These are phyloP conservation scores for Sepioteuthis lessoniana DNA, from an alignment of 2,888 invertebrate species.

Conservation along the genomic window DNA sequence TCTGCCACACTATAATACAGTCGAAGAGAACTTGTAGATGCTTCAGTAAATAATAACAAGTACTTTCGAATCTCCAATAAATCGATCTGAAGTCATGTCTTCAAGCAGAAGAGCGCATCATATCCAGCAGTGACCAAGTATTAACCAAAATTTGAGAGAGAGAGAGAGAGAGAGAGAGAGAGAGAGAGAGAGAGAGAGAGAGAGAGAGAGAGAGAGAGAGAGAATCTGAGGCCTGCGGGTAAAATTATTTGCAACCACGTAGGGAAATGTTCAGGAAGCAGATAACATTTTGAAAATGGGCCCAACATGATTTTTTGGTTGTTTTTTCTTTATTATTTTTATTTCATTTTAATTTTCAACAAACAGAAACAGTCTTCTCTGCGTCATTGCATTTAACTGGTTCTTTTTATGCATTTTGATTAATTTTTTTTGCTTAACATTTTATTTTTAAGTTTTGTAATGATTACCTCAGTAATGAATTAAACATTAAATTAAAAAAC, in stretches of 20 bases:
- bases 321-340: too few species aligned
- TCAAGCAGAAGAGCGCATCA: too few species aligned
- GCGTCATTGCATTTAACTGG: too few species aligned
- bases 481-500: not conserved
- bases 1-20: accelerated
- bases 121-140: too few species aligned
- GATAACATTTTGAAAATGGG: not conserved
- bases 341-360: too few species aligned
- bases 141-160: too few species aligned
- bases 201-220: too few species aligned
- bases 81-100: too few species aligned
- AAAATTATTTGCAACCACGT: not conserved
- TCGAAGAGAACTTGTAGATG: not conserved
- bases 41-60: not conserved
- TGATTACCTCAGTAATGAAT: not conserved
- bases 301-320: not conserved
- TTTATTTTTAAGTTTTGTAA: not conserved
- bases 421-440: not conserved
- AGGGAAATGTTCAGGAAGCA: not conserved
- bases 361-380: too few species aligned
- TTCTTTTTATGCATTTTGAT: not conserved
- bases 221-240: not conserved
- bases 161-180: too few species aligned
- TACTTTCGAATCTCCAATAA: not conserved
- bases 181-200: too few species aligned